Conservation (phyloP, 2,888 invertebrate genomes). For the Chymomyza amoena region DNA sequence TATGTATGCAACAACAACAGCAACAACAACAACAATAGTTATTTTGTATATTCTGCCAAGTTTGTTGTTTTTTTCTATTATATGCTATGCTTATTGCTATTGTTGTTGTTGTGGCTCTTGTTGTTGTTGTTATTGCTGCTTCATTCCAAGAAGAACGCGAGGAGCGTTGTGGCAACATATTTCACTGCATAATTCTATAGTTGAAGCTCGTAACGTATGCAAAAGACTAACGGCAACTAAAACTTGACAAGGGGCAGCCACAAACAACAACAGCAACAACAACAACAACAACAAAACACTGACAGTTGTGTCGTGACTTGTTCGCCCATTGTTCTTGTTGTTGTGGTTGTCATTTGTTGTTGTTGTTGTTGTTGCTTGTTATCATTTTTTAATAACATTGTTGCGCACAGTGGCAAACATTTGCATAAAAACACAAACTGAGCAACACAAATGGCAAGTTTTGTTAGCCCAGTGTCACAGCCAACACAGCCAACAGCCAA, state of each 20-base stretch:
- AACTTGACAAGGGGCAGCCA: conserved; percentile 28
- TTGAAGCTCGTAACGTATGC: conserved; percentile 59
- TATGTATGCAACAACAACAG: conserved; percentile 17
- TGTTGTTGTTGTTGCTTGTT: conserved; percentile 45
- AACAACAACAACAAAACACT: conserved; percentile 47
- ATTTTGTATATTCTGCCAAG: conserved; percentile 21
- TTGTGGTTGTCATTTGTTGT: conserved; percentile 35
- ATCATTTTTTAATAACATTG: conserved; percentile 73
- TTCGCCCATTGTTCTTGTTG: conserved; percentile 35
- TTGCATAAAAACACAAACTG: conserved; percentile 64
- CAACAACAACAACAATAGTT: conserved; percentile 43
- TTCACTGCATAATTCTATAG: conserved; percentile 68
- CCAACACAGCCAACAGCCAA: conserved; percentile 43
- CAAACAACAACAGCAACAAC: conserved; percentile 28
- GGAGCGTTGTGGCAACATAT: conserved; percentile 59
- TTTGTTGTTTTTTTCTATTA: background rate
- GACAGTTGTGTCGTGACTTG: conserved; percentile 60
- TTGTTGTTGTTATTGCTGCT: conserved; percentile 19
- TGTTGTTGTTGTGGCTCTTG: conserved; percentile 26
- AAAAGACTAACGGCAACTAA: conserved; percentile 49
- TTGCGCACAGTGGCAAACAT: conserved; percentile 63
- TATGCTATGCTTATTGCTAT: conserved; percentile 8
- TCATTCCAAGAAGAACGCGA: conserved; percentile 13
- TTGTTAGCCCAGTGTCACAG: background rate
- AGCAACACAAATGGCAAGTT: conserved; percentile 22